Evolutionary conservation across 37 sponge, comb jelly and placozoan genomes (phyloP), one percentile per base, ranked within the genome.

Genomic region (Haliclona indistincta): DNA sequence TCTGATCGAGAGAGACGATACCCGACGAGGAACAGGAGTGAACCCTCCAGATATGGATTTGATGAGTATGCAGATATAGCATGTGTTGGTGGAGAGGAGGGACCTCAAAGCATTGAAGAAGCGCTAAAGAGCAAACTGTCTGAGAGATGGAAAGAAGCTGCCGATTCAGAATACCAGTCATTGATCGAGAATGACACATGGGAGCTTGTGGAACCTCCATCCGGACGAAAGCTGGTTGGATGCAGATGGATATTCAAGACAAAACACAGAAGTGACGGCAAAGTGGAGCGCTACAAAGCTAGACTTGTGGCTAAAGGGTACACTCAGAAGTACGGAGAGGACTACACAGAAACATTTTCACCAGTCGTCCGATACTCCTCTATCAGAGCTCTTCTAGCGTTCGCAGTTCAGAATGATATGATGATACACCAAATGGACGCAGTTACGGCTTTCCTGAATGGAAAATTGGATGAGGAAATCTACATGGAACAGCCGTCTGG

Each of bases 361-460:
- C 78, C 85, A 40, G 85, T 84, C 3, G 71, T 84, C 1, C 45
- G 44, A 3, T 56, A 63, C 37, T 30, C 47, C 2, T 84, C 85
- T 25, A 61, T 84, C 19, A 30, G 77, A 53, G 64, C 71, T n/a
- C 64, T 76, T n/a, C 54, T 84, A 6, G 85, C 78, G 38, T 56
- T 83, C 19, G 84, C 84, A 32, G 68, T 75, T 15, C 85, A 84
- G 44, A 41, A 85, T 6, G 68, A 54, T 35, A 72, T 85, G 74
- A 28, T 52, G 3, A 25, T 84, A 60, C 85, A 84, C 42, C 85
- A 84, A 3, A 76, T 84, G 78, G 78, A 84, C 38, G 85, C 68
- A n/a, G 74, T 73, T 10, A 84, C 84, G 30, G 84, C 84, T 13
- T 82, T 82, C 58, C 68, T 82, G 44, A 82, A 82, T 63, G 73